Conservation (phyloP, 2,113 vertebrate species). For the cattle (Bos taurus) region ARS-UCD2.0 NC_037336.1:100091001-100091500, state of each 20-base stretch:
- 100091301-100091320: accelerated
- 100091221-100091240: neutral
- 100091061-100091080: neutral
- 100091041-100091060: neutral
- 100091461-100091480: neutral
- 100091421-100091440: neutral
- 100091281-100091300: neutral
- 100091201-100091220: neutral
- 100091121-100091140: neutral
- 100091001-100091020: neutral
- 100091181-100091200: no score
- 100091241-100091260: no score
- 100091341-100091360: accelerated
- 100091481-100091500: neutral
- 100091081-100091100: accelerated
- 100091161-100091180: accelerated
- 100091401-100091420: neutral
- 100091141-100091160: neutral
- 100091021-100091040: neutral
- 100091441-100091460: neutral
- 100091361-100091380: no score
- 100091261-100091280: neutral
- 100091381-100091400: neutral
- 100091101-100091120: neutral
- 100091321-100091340: neutral